Evolutionary conservation across 2,113 vertebrate genomes (phyloP).

Genomic region (Rhizomys pruinosus): DNA sequence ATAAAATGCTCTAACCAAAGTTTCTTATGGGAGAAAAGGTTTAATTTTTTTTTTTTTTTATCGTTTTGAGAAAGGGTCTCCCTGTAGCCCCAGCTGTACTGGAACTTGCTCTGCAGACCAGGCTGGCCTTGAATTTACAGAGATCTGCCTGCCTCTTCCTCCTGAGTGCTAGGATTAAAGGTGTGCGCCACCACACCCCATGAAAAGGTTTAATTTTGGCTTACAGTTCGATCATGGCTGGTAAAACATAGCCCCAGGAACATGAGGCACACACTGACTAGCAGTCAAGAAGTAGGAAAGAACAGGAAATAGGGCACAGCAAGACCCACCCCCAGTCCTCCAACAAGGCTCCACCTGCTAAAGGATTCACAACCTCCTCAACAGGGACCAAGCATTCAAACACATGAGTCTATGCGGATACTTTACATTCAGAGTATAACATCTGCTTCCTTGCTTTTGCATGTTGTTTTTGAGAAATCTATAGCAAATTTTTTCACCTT

Average conservation of each 20-base stretch:
- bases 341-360: not conserved
- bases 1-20: not conserved
- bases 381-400: not conserved
- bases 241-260: not conserved
- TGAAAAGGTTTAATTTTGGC: too few species aligned
- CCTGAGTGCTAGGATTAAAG: too few species aligned
- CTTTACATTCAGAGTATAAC: not conserved
- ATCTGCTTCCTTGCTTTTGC: not conserved
- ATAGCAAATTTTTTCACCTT: not conserved
- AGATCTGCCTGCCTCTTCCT: too few species aligned
- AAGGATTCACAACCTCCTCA: not conserved
- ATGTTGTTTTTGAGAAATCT: not conserved
- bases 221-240: too few species aligned
- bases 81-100: too few species aligned
- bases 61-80: too few species aligned
- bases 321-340: not conserved
- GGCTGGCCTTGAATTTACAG: too few species aligned
- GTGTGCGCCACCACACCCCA: too few species aligned
- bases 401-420: not conserved
- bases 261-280: not conserved
- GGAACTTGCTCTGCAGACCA: too few species aligned
- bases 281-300: not conserved
- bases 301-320: not conserved
- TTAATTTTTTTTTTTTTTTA: too few species aligned
- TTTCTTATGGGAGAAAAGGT: not conserved